Percentiles rank a stretch among this genome's conserved stretches.
These are phyloP conservation scores for Neodontobutis hainanensis DNA, from an alignment of 2,113 vertebrate species.

Conservation along the genomic window DNA sequence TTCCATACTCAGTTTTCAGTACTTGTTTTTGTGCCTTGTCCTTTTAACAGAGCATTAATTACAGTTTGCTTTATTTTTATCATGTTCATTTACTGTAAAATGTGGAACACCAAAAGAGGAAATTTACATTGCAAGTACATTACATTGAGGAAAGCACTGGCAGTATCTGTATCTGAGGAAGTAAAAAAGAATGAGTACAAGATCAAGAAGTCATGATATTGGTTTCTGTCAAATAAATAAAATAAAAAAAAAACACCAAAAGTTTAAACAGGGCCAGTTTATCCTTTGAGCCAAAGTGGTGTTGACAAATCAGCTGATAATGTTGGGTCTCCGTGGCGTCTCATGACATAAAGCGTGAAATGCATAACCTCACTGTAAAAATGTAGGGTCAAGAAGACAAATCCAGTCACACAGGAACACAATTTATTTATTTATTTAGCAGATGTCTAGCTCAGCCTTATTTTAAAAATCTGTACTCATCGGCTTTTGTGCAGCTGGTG, in stretches of 20 bases:
- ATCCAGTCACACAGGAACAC: neutral
- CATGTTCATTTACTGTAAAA: too few relatives aligned
- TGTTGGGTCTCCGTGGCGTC: neutral
- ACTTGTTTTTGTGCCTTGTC: too few relatives aligned
- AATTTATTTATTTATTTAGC: constrained; percentile 33
- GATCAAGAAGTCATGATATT: too few relatives aligned
- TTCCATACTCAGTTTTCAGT: too few relatives aligned
- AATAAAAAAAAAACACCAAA: too few relatives aligned
- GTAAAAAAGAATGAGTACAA: too few relatives aligned
- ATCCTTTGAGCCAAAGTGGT: constrained; percentile 5
- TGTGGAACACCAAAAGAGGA: neutral
- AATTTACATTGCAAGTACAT: neutral
- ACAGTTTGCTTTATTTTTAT: too few relatives aligned
- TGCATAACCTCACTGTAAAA: neutral
- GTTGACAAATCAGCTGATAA: constrained; percentile 15
- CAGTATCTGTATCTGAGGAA: too few relatives aligned
- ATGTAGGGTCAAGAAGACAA: neutral
- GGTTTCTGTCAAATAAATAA: neutral
- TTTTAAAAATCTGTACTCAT: constrained; percentile 11
- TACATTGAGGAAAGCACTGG: neutral
- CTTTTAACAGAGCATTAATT: too few relatives aligned
- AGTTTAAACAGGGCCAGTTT: too few relatives aligned
- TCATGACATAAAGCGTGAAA: neutral
- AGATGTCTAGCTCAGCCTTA: constrained; percentile 24
- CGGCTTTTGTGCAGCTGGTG: constrained; percentile 37